phyloP scores from a whole-genome alignment of 2,888 invertebrate species.

The Boloria euphrosyne region DNA sequence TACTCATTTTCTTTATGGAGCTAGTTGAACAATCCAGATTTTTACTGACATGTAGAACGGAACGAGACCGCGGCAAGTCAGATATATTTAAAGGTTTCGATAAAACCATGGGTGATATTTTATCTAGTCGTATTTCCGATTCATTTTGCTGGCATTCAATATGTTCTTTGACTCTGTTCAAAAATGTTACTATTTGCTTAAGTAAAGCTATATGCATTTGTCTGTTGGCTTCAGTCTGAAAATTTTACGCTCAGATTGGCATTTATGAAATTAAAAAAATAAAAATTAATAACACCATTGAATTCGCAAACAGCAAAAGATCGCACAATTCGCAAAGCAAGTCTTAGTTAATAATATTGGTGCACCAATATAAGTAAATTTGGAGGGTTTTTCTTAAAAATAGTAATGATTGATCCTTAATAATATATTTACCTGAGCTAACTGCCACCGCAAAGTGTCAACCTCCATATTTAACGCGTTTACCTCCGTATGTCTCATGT shows the following conservation, averaged over 20 bases:
- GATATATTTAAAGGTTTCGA: conserved; percentile 55
- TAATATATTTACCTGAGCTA: conserved; percentile 80
- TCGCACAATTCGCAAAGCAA: conserved; percentile 48
- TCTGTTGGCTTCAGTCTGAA: conserved; percentile 86
- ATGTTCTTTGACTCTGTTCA: conserved; percentile 86
- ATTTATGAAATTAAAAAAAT: conserved; percentile 27
- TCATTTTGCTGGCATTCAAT: conserved; percentile 73
- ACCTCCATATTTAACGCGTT: conserved; percentile 85
- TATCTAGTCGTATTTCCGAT: conserved; percentile 47
- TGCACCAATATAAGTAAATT: conserved; percentile 50
- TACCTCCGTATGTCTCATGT: conserved; percentile 65
- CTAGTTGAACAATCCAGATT: conserved; percentile 58
- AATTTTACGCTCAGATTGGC: conserved; percentile 52
- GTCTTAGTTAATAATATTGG: conserved; percentile 44
- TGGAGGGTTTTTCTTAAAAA: too few relatives aligned
- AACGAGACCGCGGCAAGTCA: conserved; percentile 70
- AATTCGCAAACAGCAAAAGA: conserved; percentile 29
- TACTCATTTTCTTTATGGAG: conserved; percentile 61
- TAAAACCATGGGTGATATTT: conserved; percentile 44
- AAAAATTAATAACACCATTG: conserved; percentile 1
- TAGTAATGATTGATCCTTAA: conserved; percentile 2
- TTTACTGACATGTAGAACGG: conserved; percentile 71
- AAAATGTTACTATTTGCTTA: conserved; percentile 86
- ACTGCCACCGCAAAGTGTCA: conserved; percentile 87
- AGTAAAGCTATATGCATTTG: conserved; percentile 89